Percentiles rank a stretch among this genome's conserved stretches.
Conservation (phyloP, 2,797 vertebrate species). For the Hydrolagus colliei region DNA sequence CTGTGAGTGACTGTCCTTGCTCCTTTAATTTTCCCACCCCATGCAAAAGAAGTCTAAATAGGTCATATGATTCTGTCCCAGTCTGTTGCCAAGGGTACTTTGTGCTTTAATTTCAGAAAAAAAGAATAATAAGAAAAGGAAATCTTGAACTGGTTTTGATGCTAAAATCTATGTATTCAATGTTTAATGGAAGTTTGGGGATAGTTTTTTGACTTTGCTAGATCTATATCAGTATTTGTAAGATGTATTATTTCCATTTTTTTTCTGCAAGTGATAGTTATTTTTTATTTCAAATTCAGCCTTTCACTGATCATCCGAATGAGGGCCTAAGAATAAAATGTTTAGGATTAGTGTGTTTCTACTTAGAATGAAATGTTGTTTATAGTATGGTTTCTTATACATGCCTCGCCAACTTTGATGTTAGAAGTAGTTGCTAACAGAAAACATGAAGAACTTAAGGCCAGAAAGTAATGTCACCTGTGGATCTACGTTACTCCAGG, state of each 20-base stretch:
- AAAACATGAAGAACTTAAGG: conserved; percentile 3
- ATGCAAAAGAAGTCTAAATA: not conserved
- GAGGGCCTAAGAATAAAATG: conserved; percentile 16
- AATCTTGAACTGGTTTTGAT: conserved; percentile 17
- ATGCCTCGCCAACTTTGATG: not conserved
- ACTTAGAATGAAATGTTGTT: conserved; percentile 3
- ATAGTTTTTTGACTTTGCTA: conserved; percentile 11
- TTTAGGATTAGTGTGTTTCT: conserved; percentile 21
- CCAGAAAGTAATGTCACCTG: not conserved
- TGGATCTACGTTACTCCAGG: not conserved
- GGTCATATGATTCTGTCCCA: not conserved
- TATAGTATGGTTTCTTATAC: not conserved
- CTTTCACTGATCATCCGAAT: not conserved
- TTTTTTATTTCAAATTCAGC: not conserved
- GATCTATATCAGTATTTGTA: conserved; percentile 2
- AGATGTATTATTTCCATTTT: conserved; percentile 24
- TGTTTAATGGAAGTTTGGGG: conserved; percentile 4
- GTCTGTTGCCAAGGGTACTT: not conserved
- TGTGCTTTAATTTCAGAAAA: not conserved
- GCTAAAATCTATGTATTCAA: conserved; percentile 13
- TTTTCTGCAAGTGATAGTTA: conserved; percentile 23
- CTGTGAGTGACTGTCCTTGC: not conserved
- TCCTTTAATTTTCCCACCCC: not conserved
- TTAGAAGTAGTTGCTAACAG: not conserved
- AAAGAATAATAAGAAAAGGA: not conserved